Conservation (phyloP, 2,797 vertebrate genomes). For the Rhabdophis nuchalis region DNA sequence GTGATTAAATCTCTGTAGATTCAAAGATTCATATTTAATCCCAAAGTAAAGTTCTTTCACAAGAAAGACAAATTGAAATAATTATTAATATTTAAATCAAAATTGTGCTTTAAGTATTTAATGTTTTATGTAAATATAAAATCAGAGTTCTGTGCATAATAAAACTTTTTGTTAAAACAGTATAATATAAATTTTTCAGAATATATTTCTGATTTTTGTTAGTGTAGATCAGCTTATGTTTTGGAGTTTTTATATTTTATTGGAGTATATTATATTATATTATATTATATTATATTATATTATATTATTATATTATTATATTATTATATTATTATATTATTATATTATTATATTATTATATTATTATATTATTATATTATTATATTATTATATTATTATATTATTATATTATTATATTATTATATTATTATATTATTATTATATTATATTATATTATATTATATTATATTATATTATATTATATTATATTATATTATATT, state of each 20-base stretch:
- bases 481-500: too few species aligned
- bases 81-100: background rate
- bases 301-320: too few species aligned
- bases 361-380: too few species aligned
- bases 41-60: background rate
- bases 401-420: too few species aligned
- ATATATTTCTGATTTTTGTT: background rate
- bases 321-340: background rate
- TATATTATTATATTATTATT: too few species aligned
- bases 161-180: background rate
- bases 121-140: background rate
- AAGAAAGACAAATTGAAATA: background rate
- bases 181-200: background rate
- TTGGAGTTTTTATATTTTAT: too few species aligned
- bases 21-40: slow-evolving; percentile 8
- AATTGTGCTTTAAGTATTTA: background rate
- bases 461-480: too few species aligned
- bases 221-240: background rate
- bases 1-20: background rate
- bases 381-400: too few species aligned
- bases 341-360: too few species aligned
- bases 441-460: too few species aligned
- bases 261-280: too few species aligned
- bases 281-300: too few species aligned
- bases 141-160: background rate